These are phyloP conservation scores for Gambelia wislizenii DNA, from an alignment of 2,797 vertebrate species.

Conservation along the genomic window DNA sequence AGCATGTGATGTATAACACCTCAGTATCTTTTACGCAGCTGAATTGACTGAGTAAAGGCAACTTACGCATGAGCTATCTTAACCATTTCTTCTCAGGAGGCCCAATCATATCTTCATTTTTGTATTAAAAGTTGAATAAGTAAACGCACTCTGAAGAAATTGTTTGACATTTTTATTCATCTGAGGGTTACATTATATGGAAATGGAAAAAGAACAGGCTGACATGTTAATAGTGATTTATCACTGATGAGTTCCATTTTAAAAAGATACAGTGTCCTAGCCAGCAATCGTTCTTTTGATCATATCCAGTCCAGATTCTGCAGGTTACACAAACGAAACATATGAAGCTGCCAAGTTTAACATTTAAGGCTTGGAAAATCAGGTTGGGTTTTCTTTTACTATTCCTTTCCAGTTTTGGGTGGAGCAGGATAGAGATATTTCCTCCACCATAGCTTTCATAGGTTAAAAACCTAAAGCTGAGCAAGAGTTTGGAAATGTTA, in stretches of 20 bases:
- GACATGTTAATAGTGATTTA: conserved; percentile 29
- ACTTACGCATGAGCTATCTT: neutral
- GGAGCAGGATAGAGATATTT: conserved; percentile 31
- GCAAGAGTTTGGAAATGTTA: neutral
- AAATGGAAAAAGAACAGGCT: conserved; percentile 8
- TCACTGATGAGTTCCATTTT: conserved; percentile 42
- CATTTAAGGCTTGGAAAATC: conserved; percentile 32
- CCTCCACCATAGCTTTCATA: conserved; percentile 4
- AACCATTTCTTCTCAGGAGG: conserved; percentile 1
- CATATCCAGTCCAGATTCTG: neutral
- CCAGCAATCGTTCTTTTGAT: neutral
- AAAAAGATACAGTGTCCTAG: neutral
- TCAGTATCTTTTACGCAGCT: neutral
- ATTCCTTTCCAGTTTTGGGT: conserved; percentile 11
- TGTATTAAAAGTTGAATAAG: conserved; percentile 22
- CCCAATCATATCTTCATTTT: rapidly evolving
- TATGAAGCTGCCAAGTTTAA: conserved; percentile 10
- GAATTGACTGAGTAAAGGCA: neutral
- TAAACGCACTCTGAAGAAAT: neutral
- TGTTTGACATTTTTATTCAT: conserved; percentile 29
- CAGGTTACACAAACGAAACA: neutral
- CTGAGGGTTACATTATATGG: neutral
- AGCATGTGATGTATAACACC: neutral
- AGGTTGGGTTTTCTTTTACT: neutral
- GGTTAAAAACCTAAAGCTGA: neutral